Conservation (phyloP, 2,797 vertebrate genomes). For the Zalophus californianus region DNA sequence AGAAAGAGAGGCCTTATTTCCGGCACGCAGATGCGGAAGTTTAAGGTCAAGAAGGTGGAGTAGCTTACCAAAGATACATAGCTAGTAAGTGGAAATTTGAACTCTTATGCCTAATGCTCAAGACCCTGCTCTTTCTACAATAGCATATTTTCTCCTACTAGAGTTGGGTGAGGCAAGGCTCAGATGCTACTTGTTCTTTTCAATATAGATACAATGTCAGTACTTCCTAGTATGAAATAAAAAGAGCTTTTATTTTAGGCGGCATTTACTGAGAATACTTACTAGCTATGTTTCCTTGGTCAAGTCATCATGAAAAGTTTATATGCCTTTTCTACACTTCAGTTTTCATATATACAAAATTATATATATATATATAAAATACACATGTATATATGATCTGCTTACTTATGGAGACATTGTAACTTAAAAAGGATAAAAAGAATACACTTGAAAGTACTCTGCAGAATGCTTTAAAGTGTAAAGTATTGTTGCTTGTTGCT, state of each 20-base stretch:
- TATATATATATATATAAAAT: too few relatives aligned
- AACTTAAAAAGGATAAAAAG: not conserved
- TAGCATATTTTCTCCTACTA: not conserved
- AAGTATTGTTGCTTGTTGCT: not conserved
- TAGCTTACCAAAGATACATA: not conserved
- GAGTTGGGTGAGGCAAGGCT: not conserved
- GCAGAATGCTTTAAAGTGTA: not conserved
- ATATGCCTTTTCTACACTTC: not conserved
- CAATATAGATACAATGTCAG: not conserved
- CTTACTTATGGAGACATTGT: not conserved
- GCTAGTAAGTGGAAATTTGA: not conserved
- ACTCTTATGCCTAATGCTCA: not conserved
- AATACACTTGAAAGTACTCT: not conserved
- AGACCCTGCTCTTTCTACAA: not conserved
- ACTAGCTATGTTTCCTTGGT: not conserved
- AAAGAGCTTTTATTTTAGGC: not conserved
- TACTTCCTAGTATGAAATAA: not conserved
- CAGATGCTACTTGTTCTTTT: not conserved
- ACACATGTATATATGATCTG: not conserved
- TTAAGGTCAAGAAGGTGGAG: not conserved
- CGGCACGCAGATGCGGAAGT: not conserved
- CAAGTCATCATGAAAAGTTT: not conserved
- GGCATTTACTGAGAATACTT: not conserved
- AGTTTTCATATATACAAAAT: not conserved
- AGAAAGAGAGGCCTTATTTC: not conserved